A percentile compares a stretch with the other conserved stretches of the same genome.
Evolutionary conservation across 2,797 vertebrate genomes (phyloP).

Genomic region (Aselliscus stoliczkanus): DNA sequence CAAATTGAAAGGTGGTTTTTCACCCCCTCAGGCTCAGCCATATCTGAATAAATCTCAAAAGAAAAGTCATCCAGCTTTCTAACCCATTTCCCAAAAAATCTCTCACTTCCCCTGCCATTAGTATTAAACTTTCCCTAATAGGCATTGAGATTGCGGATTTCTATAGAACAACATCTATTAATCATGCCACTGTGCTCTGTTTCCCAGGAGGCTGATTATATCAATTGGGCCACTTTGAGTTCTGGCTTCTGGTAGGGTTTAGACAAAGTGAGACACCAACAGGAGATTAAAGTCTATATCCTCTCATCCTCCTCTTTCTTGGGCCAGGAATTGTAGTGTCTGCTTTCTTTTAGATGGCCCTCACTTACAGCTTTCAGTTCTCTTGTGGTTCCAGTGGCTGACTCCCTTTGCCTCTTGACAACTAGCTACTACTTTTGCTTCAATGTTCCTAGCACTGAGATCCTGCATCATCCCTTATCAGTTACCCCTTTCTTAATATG

Average conservation of each 20-base stretch:
- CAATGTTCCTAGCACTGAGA: background rate
- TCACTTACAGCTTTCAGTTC: background rate
- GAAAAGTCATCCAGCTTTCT: background rate
- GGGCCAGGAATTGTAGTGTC: background rate
- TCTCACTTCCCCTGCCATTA: background rate
- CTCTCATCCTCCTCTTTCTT: background rate
- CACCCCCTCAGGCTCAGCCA: background rate
- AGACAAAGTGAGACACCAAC: background rate
- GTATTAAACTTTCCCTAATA: background rate
- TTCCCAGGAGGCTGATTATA: background rate
- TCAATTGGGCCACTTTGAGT: background rate
- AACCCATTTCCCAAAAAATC: background rate
- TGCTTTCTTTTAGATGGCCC: background rate
- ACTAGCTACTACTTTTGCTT: background rate
- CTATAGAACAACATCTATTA: background rate
- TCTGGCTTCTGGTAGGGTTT: background rate
- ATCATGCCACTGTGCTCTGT: background rate
- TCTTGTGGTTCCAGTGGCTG: background rate
- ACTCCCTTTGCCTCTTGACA: background rate
- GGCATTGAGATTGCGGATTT: background rate
- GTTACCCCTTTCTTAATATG: background rate
- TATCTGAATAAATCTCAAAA: background rate
- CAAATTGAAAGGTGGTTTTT: background rate
- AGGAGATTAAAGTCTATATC: background rate
- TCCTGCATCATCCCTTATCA: background rate